Conservation (phyloP, 1,140 invertebrate species). For the Drosophila mayri region DNA sequence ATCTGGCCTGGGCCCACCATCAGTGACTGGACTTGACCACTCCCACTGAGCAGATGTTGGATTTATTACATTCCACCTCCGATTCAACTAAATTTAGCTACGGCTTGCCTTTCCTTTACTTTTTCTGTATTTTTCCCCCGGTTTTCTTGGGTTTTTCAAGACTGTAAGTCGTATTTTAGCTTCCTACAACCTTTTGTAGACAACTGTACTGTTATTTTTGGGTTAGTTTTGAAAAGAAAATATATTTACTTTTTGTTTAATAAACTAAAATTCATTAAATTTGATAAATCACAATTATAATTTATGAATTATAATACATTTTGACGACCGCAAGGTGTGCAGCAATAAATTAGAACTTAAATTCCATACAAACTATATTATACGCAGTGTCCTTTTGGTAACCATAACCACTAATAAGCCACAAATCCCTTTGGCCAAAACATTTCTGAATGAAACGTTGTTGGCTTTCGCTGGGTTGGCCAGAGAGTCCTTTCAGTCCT, state of each 20-base stretch:
- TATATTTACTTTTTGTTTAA: background rate
- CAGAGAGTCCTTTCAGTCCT: background rate
- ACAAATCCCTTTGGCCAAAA: conserved; percentile 11
- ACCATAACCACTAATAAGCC: conserved; percentile 9
- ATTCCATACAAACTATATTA: background rate
- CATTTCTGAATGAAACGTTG: conserved; percentile 1
- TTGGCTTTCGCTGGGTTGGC: too few species aligned
- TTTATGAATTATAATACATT: too few species aligned
- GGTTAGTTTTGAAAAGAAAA: background rate
- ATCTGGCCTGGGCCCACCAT: conserved; percentile 1
- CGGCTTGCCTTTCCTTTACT: background rate
- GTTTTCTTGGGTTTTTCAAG: conserved; percentile 1
- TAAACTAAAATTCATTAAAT: background rate
- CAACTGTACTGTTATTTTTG: background rate
- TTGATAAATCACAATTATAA: too few species aligned
- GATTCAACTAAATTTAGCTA: conserved; percentile 12
- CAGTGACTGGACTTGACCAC: conserved; percentile 9
- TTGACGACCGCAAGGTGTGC: too few species aligned
- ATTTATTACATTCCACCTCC: conserved; percentile 39
- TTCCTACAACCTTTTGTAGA: background rate
- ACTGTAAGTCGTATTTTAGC: background rate
- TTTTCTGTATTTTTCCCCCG: too few species aligned
- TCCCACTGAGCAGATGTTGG: conserved; percentile 24
- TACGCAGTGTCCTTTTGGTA: background rate
- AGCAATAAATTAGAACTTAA: background rate